Conservation (phyloP, 2,888 invertebrate species). For the Synergus japonicus region DNA sequence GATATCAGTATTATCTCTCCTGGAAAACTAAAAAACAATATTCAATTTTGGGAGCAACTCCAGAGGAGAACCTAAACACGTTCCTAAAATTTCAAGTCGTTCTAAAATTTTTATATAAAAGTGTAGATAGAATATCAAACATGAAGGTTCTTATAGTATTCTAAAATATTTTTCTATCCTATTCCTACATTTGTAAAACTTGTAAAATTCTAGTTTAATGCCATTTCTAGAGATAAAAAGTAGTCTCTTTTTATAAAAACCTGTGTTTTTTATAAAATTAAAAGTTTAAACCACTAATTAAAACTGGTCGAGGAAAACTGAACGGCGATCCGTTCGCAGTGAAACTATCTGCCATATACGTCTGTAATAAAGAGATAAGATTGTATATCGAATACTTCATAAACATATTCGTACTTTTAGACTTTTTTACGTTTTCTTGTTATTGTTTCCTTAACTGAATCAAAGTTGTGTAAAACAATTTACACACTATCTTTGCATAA, state of each 20-base stretch:
- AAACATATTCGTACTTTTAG: conserved; percentile 1
- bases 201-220: conserved; percentile 37
- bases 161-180: conserved; percentile 5
- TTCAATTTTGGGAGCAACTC: conserved; percentile 74
- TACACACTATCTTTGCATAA: conserved; percentile 2
- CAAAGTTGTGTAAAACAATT: conserved; percentile 19
- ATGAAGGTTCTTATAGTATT: not conserved
- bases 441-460: conserved; percentile 13
- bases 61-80: conserved; percentile 62
- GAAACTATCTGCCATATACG: conserved; percentile 26
- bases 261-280: not conserved
- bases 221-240: conserved; percentile 4
- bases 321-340: not conserved
- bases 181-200: conserved; percentile 1
- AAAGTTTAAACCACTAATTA: not conserved
- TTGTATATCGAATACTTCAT: conserved; percentile 6
- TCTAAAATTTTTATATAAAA: not conserved
- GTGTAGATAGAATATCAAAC: not conserved
- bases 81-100: not conserved
- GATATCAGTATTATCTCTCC: conserved; percentile 64
- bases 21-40: conserved; percentile 72
- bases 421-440: not conserved
- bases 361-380: conserved; percentile 4
- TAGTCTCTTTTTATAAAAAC: not conserved
- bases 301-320: not conserved